Evolutionary conservation across 2,888 invertebrate genomes (phyloP), one percentile per base, ranked within the genome.

Genomic region (Megastigmus dorsalis): DNA sequence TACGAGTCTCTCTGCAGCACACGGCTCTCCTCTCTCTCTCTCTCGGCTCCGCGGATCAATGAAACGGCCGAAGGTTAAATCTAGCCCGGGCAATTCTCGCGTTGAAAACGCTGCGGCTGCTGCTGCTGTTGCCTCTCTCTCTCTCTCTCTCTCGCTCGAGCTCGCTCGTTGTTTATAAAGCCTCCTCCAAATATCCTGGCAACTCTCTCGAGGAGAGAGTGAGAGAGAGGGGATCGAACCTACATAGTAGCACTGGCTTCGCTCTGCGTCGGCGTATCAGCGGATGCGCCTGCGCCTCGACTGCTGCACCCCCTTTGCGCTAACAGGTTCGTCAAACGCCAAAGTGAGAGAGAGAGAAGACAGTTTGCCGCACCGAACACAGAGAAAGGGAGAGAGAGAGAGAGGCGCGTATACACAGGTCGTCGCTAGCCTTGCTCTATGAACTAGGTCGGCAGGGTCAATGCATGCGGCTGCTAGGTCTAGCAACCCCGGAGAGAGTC

Each of bases 401-500:
- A 52, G 28, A 45, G 18, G 6, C 9, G 9, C 2, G 7, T 9
- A 15, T 15, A 20, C 33, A 10, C 18, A 28, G 45, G 9, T 23
- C 23, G 18, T 4, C 33, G 59, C 79, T 83, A 84, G 84, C 84
- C 85, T 84, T 84, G 84, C 82, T 79, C 81, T 81, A 82, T 82
- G 84, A 85, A 84, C 84, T 84, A 80, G 84, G 84, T 85, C 84
- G 84, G 73, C 78, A 79, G 79, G 79, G 78, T 80, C 79, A 80
- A 77, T 75, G 79, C 75, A 77, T 76, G 79, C 71, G 63, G 57
- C 38, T 66, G 66, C 48, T 52, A 30, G 45, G 10, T 57, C 50
- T 18, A 45, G 54, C 60, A 13, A 20, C 48, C 65, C 45, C 59
- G 18, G n/a, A n/a, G n/a, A n/a, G n/a, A n/a, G n/a, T n/a, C n/a